Percentiles rank a stretch among this genome's conserved stretches.
These are phyloP conservation scores for Cryptotis parvus DNA, from an alignment of 2,113 vertebrate genomes.

Conservation along the genomic window DNA sequence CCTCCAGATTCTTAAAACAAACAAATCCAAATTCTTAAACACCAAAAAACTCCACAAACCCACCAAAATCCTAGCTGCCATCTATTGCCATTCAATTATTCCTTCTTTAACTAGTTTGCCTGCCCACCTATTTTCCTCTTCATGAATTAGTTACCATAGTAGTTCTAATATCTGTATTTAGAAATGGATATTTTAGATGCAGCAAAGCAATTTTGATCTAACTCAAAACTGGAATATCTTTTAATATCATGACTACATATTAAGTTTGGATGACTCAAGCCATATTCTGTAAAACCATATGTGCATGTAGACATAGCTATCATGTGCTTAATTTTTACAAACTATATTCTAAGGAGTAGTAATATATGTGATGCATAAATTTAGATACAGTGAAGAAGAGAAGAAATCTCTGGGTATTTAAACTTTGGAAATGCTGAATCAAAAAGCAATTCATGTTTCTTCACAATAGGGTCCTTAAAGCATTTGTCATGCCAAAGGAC, in stretches of 20 bases:
- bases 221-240: constrained; percentile 61
- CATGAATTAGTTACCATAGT: not conserved
- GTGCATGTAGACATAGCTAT: not conserved
- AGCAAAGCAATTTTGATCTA: constrained; percentile 39
- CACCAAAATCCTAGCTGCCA: not conserved
- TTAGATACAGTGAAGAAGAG: not conserved
- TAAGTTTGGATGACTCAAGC: constrained; percentile 58
- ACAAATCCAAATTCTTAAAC: too few relatives aligned
- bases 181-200: constrained; percentile 24
- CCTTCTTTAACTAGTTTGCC: not conserved
- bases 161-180: not conserved
- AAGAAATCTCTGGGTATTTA: constrained; percentile 14
- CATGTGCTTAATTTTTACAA: constrained; percentile 15
- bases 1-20: too few relatives aligned
- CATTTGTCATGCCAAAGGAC: not conserved
- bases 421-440: constrained; percentile 36
- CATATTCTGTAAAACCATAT: constrained; percentile 28
- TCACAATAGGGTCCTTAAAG: constrained; percentile 27
- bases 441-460: constrained; percentile 24
- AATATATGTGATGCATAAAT: constrained; percentile 11
- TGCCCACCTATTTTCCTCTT: not conserved
- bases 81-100: not conserved
- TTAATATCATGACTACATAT: constrained; percentile 61
- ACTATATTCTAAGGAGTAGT: constrained; percentile 14
- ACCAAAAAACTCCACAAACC: not conserved